phyloP scores from a whole-genome alignment of 2,113 vertebrate species.

The Chroicocephalus ridibundus region DNA sequence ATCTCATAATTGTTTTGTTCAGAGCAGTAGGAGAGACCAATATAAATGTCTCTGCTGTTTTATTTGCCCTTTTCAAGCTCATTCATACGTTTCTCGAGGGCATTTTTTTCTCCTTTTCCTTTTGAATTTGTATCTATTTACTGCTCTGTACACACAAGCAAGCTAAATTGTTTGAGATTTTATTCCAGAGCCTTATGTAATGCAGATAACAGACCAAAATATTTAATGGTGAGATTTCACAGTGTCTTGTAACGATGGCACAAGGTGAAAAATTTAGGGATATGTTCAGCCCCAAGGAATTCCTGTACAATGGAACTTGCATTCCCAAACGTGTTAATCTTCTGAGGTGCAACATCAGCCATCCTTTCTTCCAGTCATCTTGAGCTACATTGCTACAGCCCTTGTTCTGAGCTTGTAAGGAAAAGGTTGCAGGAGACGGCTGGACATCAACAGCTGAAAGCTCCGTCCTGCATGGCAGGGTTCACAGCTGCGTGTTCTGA shows the following conservation, averaged over 20 bases:
- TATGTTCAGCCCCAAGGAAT: neutral
- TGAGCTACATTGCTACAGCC: neutral
- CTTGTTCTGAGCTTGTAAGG: neutral
- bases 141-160: constrained; percentile 37
- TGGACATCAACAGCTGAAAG: neutral
- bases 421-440: neutral
- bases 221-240: constrained; percentile 9
- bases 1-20: constrained; percentile 84
- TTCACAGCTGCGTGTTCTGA: neutral
- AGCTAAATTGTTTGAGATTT: constrained; percentile 32
- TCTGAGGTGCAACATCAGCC: neutral
- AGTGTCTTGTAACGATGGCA: neutral
- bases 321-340: neutral
- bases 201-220: constrained; percentile 16
- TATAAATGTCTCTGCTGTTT: constrained; percentile 77
- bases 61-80: constrained; percentile 76
- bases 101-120: constrained; percentile 60
- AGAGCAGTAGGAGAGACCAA: constrained; percentile 71
- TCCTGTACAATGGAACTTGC: neutral
- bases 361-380: neutral
- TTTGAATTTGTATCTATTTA: constrained; percentile 63
- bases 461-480: neutral
- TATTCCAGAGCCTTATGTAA: constrained; percentile 34
- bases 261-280: neutral
- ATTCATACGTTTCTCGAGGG: constrained; percentile 73